Evolutionary conservation across 1,140 invertebrate genomes (phyloP).

Genomic region (Eubasilissa regina): DNA sequence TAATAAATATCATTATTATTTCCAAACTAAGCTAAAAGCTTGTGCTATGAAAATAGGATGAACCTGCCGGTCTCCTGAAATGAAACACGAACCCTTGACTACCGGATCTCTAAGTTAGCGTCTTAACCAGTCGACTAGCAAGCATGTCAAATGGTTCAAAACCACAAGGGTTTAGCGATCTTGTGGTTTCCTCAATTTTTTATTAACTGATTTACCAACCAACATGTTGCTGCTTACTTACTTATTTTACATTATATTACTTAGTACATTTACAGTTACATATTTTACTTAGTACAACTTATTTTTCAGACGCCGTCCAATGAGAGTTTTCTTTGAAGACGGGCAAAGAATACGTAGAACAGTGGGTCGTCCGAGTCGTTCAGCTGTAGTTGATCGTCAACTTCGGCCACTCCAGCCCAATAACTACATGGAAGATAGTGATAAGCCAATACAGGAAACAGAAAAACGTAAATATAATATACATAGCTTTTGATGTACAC

Average conservation of each 20-base stretch:
- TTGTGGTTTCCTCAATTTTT: too few relatives aligned
- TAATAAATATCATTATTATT: too few relatives aligned
- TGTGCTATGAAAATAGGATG: too few relatives aligned
- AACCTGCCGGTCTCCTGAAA: too few relatives aligned
- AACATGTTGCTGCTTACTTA: too few relatives aligned
- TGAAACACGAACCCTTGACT: too few relatives aligned
- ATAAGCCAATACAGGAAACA: slow-evolving; percentile 70
- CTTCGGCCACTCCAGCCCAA: slow-evolving; percentile 65
- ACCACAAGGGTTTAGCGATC: too few relatives aligned
- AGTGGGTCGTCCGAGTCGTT: slow-evolving; percentile 17
- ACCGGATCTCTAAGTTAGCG: too few relatives aligned
- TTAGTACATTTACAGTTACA: background rate
- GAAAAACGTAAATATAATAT: slow-evolving; percentile 47
- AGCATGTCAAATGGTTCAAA: too few relatives aligned
- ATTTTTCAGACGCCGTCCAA: slow-evolving; percentile 65
- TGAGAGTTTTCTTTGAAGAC: slow-evolving; percentile 70
- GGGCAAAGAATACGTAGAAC: slow-evolving; percentile 64
- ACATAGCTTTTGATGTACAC: background rate
- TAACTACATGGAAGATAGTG: slow-evolving; percentile 72
- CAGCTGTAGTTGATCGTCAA: slow-evolving; percentile 43
- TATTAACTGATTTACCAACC: too few relatives aligned
- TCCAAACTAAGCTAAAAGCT: too few relatives aligned
- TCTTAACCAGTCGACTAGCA: too few relatives aligned
- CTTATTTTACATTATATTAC: background rate
- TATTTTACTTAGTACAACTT: background rate